phyloP scores from a whole-genome alignment of 2,888 invertebrate genomes.

The Helicoverpa assulta region DNA sequence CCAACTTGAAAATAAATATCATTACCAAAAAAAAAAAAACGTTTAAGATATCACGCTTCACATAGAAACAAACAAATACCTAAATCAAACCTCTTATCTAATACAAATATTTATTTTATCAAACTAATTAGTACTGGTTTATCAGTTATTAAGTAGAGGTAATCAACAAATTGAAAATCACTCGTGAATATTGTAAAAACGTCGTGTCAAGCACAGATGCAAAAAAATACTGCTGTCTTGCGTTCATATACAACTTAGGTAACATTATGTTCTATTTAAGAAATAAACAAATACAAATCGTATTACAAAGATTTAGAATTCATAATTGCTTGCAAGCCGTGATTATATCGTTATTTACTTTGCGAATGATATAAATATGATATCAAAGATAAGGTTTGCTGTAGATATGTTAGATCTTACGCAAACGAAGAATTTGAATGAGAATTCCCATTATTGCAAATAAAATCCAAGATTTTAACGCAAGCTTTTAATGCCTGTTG shows the following conservation, averaged over 20 bases:
- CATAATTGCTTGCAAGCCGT: constrained; percentile 54
- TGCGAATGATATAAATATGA: constrained; percentile 81
- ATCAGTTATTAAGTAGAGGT: not conserved
- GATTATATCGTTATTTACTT: constrained; percentile 81
- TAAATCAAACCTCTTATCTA: no score
- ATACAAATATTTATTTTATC: not conserved
- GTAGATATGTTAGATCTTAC: constrained; percentile 36
- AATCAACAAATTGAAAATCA: not conserved
- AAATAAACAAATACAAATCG: constrained; percentile 34
- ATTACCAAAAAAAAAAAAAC: no score
- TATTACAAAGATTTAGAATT: constrained; percentile 59
- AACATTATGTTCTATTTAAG: constrained; percentile 11
- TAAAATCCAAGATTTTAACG: no score
- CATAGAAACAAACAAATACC: not conserved
- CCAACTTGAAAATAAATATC: not conserved
- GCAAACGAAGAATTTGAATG: constrained; percentile 22
- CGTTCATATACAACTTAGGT: constrained; percentile 5
- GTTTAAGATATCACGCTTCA: not conserved
- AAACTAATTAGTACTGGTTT: not conserved
- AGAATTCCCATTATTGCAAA: constrained; percentile 1
- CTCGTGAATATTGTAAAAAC: constrained; percentile 47
- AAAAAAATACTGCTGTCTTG: constrained; percentile 61
- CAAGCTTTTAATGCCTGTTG: not conserved
- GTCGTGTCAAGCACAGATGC: constrained; percentile 64
- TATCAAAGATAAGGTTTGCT: constrained; percentile 77